phyloP scores from a whole-genome alignment of 2,113 vertebrate species.

The Plectropomus leopardus region DNA sequence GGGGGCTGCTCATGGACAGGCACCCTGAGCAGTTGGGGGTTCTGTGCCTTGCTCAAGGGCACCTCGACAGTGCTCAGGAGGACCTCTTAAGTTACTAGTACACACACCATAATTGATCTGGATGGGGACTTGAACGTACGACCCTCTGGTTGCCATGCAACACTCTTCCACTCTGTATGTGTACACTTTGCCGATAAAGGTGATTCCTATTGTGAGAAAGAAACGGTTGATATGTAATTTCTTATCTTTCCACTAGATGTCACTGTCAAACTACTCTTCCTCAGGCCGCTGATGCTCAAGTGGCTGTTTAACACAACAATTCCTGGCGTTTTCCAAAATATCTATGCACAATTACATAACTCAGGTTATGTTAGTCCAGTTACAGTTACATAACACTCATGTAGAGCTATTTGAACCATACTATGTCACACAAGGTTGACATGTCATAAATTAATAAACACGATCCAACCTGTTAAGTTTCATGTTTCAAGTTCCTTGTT shows the following conservation, averaged over 20 bases:
- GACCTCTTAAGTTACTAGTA: too few species aligned
- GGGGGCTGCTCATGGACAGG: too few species aligned
- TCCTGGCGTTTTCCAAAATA: background rate
- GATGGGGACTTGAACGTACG: too few species aligned
- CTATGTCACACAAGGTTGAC: background rate
- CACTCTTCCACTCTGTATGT: too few species aligned
- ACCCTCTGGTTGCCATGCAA: too few species aligned
- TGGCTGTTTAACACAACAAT: background rate
- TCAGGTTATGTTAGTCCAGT: background rate
- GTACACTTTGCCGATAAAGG: too few species aligned
- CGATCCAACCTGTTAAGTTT: background rate
- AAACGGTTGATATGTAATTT: constrained; percentile 24
- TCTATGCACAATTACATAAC: background rate
- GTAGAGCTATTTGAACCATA: background rate
- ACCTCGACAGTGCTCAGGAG: too few species aligned
- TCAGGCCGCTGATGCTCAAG: background rate
- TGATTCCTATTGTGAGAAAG: background rate
- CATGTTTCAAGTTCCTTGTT: too few species aligned
- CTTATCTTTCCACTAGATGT: constrained; percentile 66
- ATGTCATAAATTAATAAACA: background rate
- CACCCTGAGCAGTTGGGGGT: too few species aligned
- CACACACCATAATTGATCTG: too few species aligned
- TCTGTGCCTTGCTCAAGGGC: too few species aligned
- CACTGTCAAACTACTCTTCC: constrained; percentile 30
- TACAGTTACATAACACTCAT: background rate